These are phyloP conservation scores for Scaptodrosophila lebanonensis DNA, from an alignment of 1,140 invertebrate species.

Conservation along the genomic window DNA sequence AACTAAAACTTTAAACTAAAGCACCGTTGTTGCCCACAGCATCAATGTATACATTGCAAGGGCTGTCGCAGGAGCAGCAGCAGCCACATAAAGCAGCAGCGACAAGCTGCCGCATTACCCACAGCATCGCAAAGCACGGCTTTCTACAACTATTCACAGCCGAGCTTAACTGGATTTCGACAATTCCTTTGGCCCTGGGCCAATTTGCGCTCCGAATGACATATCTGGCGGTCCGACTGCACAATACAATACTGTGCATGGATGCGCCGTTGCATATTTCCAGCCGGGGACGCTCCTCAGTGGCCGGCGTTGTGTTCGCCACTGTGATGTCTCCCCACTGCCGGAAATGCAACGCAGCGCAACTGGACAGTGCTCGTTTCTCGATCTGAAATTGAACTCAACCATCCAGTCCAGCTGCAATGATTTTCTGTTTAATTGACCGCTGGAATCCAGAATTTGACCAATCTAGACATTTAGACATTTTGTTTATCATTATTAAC, in stretches of 20 bases:
- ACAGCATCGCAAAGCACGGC: slow-evolving; percentile 41
- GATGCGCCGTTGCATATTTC: not conserved
- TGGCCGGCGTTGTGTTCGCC: not conserved
- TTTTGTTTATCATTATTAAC: too few relatives aligned
- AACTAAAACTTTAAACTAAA: too few relatives aligned
- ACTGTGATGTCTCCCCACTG: slow-evolving; percentile 9
- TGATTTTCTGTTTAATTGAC: too few relatives aligned
- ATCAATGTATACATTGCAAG: too few relatives aligned
- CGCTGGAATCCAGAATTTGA: too few relatives aligned
- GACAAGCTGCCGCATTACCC: slow-evolving; percentile 1
- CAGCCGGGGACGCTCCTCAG: not conserved
- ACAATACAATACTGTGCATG: slow-evolving; percentile 3
- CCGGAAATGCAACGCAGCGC: slow-evolving; percentile 13
- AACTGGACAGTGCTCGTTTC: slow-evolving; percentile 1
- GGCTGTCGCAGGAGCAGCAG: too few relatives aligned
- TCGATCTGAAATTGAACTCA: too few relatives aligned
- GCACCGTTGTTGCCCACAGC: too few relatives aligned
- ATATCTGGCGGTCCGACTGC: not conserved
- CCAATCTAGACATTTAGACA: too few relatives aligned
- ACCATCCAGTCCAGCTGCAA: too few relatives aligned
- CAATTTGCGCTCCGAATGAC: slow-evolving; percentile 8
- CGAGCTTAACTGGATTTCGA: slow-evolving; percentile 27
- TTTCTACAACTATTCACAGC: slow-evolving; percentile 36
- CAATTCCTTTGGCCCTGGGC: slow-evolving; percentile 34
- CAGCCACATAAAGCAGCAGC: not conserved